These are phyloP conservation scores for Trachelus troglodyta DNA, from an alignment of 2,888 invertebrate species.

Conservation along the genomic window DNA sequence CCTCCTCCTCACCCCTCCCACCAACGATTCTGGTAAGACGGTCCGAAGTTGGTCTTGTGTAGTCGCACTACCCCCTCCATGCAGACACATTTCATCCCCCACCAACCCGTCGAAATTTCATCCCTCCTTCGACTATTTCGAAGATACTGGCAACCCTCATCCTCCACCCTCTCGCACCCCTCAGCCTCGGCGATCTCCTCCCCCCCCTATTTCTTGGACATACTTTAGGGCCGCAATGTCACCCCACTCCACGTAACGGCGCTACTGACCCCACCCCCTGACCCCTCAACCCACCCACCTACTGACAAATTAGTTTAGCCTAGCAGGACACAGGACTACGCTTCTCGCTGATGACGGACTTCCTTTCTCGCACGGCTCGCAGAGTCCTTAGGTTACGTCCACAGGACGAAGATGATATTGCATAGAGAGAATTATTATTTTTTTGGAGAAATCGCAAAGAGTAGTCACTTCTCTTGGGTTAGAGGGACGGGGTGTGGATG, in stretches of 20 bases:
- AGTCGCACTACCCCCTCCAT: background rate
- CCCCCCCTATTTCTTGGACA: background rate
- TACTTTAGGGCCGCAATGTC: constrained; percentile 22
- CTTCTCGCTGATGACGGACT: constrained; percentile 2
- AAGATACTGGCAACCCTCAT: constrained; percentile 5
- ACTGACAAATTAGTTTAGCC: constrained; percentile 50
- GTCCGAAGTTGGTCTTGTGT: background rate
- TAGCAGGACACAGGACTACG: constrained; percentile 30
- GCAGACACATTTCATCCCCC: background rate
- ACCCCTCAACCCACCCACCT: background rate
- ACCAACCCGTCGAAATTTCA: constrained; percentile 3
- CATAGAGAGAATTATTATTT: background rate
- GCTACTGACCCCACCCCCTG: constrained; percentile 23
- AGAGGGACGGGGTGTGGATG: background rate
- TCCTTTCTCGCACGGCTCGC: constrained; percentile 1
- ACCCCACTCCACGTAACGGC: constrained; percentile 37
- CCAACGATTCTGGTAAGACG: background rate
- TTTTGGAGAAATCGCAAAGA: background rate
- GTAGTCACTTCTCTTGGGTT: background rate
- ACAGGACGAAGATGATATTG: background rate
- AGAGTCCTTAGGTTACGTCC: no score
- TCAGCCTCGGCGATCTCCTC: constrained; percentile 15
- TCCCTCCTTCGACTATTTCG: constrained; percentile 1
- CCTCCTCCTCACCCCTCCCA: background rate
- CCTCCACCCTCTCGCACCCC: constrained; percentile 21